Evolutionary conservation across 1,140 invertebrate species (phyloP).

Genomic region (Papilio glaucus): DNA sequence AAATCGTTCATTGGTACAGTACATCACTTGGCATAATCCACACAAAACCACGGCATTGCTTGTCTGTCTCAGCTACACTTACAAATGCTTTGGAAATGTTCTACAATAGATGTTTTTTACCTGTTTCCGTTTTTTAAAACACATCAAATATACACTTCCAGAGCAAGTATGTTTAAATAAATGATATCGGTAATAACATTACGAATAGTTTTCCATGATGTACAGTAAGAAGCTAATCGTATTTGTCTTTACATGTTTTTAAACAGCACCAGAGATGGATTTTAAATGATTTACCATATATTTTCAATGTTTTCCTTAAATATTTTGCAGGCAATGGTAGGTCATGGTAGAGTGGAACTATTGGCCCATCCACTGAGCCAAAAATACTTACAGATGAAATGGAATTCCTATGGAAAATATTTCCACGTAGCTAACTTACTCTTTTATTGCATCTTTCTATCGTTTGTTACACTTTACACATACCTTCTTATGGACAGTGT

Average conservation of each 20-base stretch:
- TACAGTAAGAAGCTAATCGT: neutral
- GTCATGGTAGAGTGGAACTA: constrained; percentile 90
- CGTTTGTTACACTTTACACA: constrained; percentile 89
- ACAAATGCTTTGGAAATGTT: neutral
- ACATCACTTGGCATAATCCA: neutral
- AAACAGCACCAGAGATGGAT: neutral
- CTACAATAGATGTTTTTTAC: neutral
- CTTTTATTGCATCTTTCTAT: constrained; percentile 89
- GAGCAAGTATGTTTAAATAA: neutral
- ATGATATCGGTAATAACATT: neutral
- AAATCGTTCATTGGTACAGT: neutral
- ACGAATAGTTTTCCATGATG: neutral
- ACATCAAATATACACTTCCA: neutral
- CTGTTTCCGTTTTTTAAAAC: neutral
- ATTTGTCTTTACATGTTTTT: neutral
- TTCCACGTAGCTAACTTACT: constrained; percentile 90
- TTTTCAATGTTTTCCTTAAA: constrained; percentile 22
- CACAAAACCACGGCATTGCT: neutral
- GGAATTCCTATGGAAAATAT: constrained; percentile 94
- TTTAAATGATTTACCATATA: constrained; percentile 7
- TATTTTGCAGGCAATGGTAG: constrained; percentile 89
- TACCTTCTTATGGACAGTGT: constrained; percentile 84
- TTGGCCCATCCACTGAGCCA: constrained; percentile 92
- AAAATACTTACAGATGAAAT: constrained; percentile 94
- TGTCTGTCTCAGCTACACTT: neutral